A percentile compares a stretch with the other conserved stretches of the same genome.
These are phyloP conservation scores for Emydura subglobosa DNA, from an alignment of 2,113 vertebrate genomes.

Conservation along the genomic window DNA sequence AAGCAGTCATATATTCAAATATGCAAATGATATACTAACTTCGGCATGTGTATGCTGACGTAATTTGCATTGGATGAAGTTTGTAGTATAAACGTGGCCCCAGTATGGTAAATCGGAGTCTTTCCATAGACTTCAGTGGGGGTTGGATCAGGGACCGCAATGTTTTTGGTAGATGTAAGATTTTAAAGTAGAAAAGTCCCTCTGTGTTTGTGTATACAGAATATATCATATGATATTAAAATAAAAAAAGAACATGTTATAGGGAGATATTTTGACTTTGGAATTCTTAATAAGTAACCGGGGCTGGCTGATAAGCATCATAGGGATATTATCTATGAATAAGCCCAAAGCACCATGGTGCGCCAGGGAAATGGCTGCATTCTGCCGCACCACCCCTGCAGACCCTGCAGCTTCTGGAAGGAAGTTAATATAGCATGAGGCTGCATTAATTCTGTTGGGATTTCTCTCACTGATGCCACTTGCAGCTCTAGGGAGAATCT, in stretches of 20 bases:
- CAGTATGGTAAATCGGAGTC: fast-evolving
- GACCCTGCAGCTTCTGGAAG: background rate
- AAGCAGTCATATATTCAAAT: background rate
- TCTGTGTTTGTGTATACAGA: background rate
- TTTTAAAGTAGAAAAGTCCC: fast-evolving
- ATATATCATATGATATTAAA: background rate
- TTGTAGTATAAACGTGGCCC: fast-evolving
- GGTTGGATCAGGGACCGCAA: background rate
- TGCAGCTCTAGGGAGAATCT: background rate
- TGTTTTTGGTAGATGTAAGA: background rate
- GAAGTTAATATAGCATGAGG: background rate
- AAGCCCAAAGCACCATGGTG: background rate
- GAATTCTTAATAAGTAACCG: background rate
- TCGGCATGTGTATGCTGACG: too few relatives aligned
- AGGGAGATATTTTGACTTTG: background rate
- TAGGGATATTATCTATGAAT: background rate
- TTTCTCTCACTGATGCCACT: background rate
- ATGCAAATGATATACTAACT: background rate
- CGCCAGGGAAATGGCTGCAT: background rate
- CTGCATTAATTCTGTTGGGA: background rate
- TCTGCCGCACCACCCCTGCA: background rate
- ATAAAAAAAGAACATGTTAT: background rate
- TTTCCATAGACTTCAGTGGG: background rate
- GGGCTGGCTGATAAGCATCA: background rate
- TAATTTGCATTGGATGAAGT: background rate